Base-by-base conservation (phyloP, 1,140 invertebrate genomes). In the Cylas formicarius region DNA sequence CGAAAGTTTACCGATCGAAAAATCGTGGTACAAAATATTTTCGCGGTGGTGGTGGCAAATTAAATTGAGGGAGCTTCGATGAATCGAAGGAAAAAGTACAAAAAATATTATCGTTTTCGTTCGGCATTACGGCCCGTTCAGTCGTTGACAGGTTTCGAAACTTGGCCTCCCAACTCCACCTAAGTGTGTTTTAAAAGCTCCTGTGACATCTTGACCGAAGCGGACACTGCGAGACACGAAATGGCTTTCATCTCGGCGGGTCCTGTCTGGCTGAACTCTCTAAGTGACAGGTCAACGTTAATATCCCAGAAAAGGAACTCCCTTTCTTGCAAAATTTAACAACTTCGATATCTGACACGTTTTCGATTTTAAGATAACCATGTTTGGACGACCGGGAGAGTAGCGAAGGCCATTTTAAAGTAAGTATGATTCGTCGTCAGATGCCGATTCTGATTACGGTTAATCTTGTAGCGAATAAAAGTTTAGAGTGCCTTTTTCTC, bases 151-250 rank as follows among this genome's bases (percentile, higher is more conserved):
- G 18, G 10, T 21, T 7, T 33, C 43, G 23, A 26, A 11, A 35
- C 22, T 24, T 33, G 40, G 29, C 27, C 28, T 45, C 38, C 29
- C 48, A 50, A 50, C 43, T 53, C 39, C 33, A 52, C 50, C 56
- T 58, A 60, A 58, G 55, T 60, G 56, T 60, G 58, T 60, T 63
- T 63, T 65, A 65, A 65, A 65, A 65, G 62, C 62, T 62, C 63
- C 62, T 55, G 56, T 63, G 62, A 65, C 62, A 63, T 65, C 62
- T 65, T 65, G 62, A 65, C 62, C 62, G 62, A 61, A 53, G 49
- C 62, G 62, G 61, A 63, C 62, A 56, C 53, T 55, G 39, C 53
- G 13, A 57, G 60, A 65, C 62, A 65, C 47, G 62, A 51, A 65
- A 65, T 55, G 58, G 62, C 61, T 62, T 60, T 62, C 60, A 56